Evolutionary conservation across 2,888 invertebrate genomes (phyloP).

Genomic region (Apocheima hispidaria): DNA sequence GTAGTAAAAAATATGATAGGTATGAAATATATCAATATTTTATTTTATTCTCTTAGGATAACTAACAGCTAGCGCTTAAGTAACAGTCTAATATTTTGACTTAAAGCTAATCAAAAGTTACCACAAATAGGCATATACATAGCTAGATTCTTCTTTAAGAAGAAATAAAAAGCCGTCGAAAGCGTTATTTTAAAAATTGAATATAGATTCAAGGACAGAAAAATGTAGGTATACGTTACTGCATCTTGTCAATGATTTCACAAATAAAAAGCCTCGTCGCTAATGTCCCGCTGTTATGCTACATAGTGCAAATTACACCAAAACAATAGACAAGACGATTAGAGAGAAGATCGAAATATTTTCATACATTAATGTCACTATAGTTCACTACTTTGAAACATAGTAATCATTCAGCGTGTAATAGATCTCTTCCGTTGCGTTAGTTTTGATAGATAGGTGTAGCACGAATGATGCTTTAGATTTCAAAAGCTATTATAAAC

Average conservation of each 20-base stretch:
- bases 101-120: too few relatives aligned
- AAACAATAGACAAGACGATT: constrained; percentile 79
- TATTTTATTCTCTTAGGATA: too few relatives aligned
- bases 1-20: constrained; percentile 3
- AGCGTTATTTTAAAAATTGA: too few relatives aligned
- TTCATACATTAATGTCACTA: constrained; percentile 72
- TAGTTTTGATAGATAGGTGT: constrained; percentile 18
- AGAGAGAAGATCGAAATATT: constrained; percentile 69
- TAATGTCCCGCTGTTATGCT: neutral
- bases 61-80: too few relatives aligned
- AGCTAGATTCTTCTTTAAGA: too few relatives aligned
- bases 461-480: constrained; percentile 2
- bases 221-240: too few relatives aligned
- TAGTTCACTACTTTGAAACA: constrained; percentile 39
- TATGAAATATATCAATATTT: constrained; percentile 7
- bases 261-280: neutral
- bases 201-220: too few relatives aligned
- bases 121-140: too few relatives aligned
- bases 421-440: constrained; percentile 50
- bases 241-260: too few relatives aligned
- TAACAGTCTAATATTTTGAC: too few relatives aligned
- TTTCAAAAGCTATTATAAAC: constrained; percentile 22
- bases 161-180: too few relatives aligned
- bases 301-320: constrained; percentile 38
- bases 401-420: constrained; percentile 53